Conservation (phyloP, 2,888 invertebrate genomes). For the Theodoxus fluviatilis region DNA sequence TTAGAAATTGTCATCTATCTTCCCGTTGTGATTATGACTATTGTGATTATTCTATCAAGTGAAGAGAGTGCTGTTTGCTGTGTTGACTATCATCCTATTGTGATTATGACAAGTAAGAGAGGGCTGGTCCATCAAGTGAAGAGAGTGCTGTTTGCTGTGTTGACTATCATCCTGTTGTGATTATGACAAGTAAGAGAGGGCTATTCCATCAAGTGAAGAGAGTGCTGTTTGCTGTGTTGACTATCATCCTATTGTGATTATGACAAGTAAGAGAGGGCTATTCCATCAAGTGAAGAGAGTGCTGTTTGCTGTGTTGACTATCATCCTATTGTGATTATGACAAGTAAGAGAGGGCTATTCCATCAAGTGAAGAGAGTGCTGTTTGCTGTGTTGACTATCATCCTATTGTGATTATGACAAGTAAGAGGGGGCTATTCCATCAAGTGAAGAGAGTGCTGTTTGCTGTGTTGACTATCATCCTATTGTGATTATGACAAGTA, state of each 20-base stretch:
- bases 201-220: not conserved
- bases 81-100: not conserved
- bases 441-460: too few relatives aligned
- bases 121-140: not conserved
- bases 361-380: too few relatives aligned
- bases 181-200: not conserved
- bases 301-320: too few relatives aligned
- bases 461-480: too few relatives aligned
- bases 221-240: conserved; percentile 25
- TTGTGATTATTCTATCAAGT: not conserved
- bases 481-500: too few relatives aligned
- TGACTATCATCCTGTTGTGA: not conserved
- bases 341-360: too few relatives aligned
- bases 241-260: not conserved
- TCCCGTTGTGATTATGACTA: not conserved
- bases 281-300: not conserved
- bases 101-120: not conserved
- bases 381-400: too few relatives aligned
- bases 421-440: too few relatives aligned
- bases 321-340: too few relatives aligned
- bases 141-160: conserved; percentile 25
- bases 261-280: not conserved
- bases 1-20: not conserved
- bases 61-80: conserved; percentile 21
- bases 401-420: too few relatives aligned